Evolutionary conservation across 1,140 invertebrate species (phyloP).

Genomic region (Drosophila trapezifrons): DNA sequence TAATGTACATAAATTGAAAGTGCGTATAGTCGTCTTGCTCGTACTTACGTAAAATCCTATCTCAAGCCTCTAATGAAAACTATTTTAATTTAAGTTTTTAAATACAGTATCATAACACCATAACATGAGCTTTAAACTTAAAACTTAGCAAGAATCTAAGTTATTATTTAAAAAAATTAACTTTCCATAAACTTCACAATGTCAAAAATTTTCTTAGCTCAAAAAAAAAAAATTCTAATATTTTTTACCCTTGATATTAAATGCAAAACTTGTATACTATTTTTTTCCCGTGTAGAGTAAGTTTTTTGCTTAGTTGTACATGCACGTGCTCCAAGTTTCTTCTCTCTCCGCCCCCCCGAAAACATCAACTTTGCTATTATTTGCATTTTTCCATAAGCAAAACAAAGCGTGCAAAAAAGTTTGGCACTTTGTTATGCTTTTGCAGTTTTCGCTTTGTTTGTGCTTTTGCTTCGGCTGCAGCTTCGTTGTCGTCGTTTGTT

Average conservation of each 20-base stretch:
- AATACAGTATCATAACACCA: no score
- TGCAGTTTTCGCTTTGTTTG: constrained; percentile 48
- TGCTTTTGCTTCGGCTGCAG: constrained; percentile 58
- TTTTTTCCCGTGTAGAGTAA: constrained; percentile 2
- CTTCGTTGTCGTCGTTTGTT: constrained; percentile 41
- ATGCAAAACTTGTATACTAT: background rate
- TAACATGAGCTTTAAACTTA: no score
- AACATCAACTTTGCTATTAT: constrained; percentile 45
- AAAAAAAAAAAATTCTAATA: no score
- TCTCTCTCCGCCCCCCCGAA: constrained; percentile 1
- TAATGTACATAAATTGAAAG: no score
- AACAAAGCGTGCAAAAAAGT: constrained; percentile 47
- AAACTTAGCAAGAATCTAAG: no score
- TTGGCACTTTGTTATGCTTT: constrained; percentile 56
- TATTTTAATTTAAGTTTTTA: no score
- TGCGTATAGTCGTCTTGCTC: no score
- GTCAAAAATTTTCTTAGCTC: no score
- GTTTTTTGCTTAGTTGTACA: constrained; percentile 29
- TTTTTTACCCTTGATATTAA: background rate
- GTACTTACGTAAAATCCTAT: no score
- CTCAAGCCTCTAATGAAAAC: no score
- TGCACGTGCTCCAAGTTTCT: constrained; percentile 60
- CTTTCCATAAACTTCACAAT: no score
- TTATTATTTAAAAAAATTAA: no score
- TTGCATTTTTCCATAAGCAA: constrained; percentile 76